Evolutionary conservation across 2,113 vertebrate genomes (phyloP).

Genomic region (Acanthochromis polyacanthus): DNA sequence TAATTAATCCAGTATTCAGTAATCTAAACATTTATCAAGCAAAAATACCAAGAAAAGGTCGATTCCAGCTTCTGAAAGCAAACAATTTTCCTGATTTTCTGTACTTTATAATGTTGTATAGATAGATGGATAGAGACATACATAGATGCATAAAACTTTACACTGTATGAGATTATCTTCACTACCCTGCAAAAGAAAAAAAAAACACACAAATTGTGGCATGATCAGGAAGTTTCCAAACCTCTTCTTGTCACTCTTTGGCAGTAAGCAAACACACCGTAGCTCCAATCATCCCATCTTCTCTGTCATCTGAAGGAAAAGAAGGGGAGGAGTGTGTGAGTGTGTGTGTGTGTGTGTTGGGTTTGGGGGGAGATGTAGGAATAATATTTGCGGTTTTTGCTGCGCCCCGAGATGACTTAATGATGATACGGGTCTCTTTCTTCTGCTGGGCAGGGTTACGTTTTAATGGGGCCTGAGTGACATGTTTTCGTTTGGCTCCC

Average conservation of each 20-base stretch:
- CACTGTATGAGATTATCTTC: constrained; percentile 6
- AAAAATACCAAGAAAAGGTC: too few relatives aligned
- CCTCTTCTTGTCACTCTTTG: constrained; percentile 57
- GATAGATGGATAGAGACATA: neutral
- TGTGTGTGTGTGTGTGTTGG: constrained; percentile 4
- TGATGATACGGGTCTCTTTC: constrained; percentile 79
- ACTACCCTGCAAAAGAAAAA: neutral
- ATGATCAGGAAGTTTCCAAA: constrained; percentile 50
- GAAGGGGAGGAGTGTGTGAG: constrained; percentile 37
- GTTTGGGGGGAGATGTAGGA: constrained; percentile 51
- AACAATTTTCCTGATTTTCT: neutral
- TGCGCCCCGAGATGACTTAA: constrained; percentile 75
- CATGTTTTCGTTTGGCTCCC: constrained; percentile 75
- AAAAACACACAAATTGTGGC: constrained; percentile 4
- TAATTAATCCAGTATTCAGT: neutral
- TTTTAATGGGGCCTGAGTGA: constrained; percentile 80
- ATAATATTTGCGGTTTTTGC: constrained; percentile 81
- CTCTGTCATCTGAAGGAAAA: constrained; percentile 54
- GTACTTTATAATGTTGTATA: neutral
- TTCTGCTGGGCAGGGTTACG: constrained; percentile 74
- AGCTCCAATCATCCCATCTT: constrained; percentile 68
- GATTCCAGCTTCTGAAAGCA: neutral
- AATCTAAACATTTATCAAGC: neutral
- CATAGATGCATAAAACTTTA: neutral
- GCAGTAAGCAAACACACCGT: constrained; percentile 53